These are phyloP conservation scores for Paradoxurus hermaphroditus DNA, from an alignment of 2,113 vertebrate species.

Conservation along the genomic window DNA sequence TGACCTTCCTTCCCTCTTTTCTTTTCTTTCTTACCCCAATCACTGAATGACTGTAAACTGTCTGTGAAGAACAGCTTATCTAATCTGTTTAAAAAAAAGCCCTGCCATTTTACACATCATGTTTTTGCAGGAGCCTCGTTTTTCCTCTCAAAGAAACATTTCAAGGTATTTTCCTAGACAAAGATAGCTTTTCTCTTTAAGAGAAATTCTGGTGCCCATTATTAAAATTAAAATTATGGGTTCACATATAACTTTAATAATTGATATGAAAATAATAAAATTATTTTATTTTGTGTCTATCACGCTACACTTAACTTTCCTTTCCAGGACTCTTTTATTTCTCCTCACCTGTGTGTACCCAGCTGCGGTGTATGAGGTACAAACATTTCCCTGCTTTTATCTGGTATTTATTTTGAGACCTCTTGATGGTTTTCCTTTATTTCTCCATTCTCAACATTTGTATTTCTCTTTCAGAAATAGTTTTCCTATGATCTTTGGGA, in stretches of 20 bases:
- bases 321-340: neutral
- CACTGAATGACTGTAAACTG: neutral
- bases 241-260: neutral
- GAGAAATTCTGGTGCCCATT: neutral
- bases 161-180: neutral
- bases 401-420: neutral
- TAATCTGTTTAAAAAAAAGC: neutral
- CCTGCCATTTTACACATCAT: neutral
- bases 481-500: neutral
- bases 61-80: neutral
- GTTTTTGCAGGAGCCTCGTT: neutral
- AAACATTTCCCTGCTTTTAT: neutral
- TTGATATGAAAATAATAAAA: neutral
- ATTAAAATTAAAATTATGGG: neutral
- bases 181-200: neutral
- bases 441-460: slow-evolving; percentile 6
- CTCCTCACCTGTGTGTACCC: neutral
- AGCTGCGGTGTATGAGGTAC: neutral
- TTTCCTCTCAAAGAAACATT: neutral
- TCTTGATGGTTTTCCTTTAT: neutral
- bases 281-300: neutral
- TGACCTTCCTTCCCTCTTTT: neutral
- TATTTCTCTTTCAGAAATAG: slow-evolving; percentile 14
- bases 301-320: neutral
- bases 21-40: neutral